phyloP scores from a whole-genome alignment of 1,140 invertebrate species.

The Pseudomyrmex gracilis region DNA sequence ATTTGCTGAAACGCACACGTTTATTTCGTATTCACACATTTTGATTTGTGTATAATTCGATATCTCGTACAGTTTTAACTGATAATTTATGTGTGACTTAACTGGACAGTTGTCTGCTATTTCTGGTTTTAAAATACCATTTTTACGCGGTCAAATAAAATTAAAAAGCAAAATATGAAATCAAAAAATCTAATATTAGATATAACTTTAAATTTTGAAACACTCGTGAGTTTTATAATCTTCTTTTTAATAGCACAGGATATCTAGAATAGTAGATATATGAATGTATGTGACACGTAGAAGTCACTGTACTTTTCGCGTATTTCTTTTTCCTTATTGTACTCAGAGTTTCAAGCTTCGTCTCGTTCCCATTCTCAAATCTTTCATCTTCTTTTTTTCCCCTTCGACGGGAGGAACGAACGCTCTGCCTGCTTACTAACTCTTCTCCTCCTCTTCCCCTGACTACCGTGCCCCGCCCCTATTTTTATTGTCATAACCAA shows the following conservation, averaged over 20 bases:
- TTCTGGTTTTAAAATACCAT: not conserved
- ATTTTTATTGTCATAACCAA: conserved; percentile 78
- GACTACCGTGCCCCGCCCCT: conserved; percentile 56
- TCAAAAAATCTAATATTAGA: not conserved
- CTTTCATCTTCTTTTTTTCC: conserved; percentile 16
- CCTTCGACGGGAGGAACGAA: conserved; percentile 14
- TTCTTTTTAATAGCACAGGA: not conserved
- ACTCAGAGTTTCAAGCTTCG: conserved; percentile 22
- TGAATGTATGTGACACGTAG: not conserved
- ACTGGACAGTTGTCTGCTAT: not conserved
- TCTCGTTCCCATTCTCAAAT: conserved; percentile 14
- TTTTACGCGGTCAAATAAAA: not conserved
- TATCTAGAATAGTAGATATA: conserved; percentile 3
- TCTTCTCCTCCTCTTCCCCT: not conserved
- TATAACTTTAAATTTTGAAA: not conserved
- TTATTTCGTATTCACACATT: conserved; percentile 25
- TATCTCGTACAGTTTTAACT: not conserved
- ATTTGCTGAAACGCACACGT: not conserved
- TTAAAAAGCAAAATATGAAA: not conserved
- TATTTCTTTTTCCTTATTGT: conserved; percentile 19
- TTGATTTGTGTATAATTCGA: not conserved
- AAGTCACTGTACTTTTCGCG: conserved; percentile 38
- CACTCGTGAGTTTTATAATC: not conserved
- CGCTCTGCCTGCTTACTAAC: not conserved
- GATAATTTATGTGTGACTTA: conserved; percentile 2